Conservation (phyloP, 2,888 invertebrate genomes). For the Prosapia bicincta region DNA sequence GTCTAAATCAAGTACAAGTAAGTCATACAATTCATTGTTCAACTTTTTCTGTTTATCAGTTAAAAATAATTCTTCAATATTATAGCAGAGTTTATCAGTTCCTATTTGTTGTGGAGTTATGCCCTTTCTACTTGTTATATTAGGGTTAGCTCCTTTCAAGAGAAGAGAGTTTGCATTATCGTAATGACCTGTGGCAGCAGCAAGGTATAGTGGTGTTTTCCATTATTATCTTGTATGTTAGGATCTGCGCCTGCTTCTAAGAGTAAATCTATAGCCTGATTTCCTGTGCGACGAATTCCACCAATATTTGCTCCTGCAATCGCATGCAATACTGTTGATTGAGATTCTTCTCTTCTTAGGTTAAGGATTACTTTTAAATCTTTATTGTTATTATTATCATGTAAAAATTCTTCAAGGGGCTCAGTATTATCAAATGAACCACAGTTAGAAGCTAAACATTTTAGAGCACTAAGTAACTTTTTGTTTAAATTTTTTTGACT, state of each 20-base stretch:
- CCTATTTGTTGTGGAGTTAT: conserved; percentile 11
- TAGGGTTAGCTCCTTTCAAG: conserved; percentile 8
- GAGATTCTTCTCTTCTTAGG: conserved; percentile 8
- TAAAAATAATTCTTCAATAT: conserved; percentile 8
- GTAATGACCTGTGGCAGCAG: conserved; percentile 15
- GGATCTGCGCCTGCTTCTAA: conserved; percentile 11
- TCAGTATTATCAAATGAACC: not conserved
- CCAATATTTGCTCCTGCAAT: no score
- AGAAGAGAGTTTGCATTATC: conserved; percentile 10
- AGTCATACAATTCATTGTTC: not conserved
- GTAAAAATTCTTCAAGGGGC: conserved; percentile 11
- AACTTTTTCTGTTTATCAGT: not conserved
- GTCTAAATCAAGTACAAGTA: not conserved
- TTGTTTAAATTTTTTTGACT: no score
- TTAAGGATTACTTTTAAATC: conserved; percentile 12
- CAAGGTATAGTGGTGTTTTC: conserved; percentile 10
- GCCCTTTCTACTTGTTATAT: conserved; percentile 7
- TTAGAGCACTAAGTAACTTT: no score
- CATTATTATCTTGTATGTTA: conserved; percentile 12
- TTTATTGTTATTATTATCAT: conserved; percentile 11
- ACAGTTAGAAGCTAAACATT: no score
- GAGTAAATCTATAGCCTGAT: conserved; percentile 15
- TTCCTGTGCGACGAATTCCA: no score
- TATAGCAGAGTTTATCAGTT: conserved; percentile 6
- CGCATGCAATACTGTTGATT: conserved; percentile 15